Evolutionary conservation across 2,888 invertebrate species (phyloP).

Genomic region (Apamea crenata): DNA sequence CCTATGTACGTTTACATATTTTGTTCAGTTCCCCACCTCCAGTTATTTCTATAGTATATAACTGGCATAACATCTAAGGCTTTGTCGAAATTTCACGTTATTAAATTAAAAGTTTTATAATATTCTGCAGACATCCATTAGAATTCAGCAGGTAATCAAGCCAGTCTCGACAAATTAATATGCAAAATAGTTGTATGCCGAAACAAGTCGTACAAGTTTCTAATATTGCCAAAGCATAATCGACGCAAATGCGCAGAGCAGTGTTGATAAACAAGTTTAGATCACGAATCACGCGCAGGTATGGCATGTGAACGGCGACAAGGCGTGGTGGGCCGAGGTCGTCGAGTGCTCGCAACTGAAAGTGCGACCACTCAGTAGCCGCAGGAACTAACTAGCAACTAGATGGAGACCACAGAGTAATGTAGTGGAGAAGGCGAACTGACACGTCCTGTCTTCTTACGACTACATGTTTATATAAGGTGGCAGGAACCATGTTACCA

Average conservation of each 20-base stretch:
- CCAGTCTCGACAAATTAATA: slow-evolving; percentile 49
- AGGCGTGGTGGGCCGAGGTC: slow-evolving; percentile 84
- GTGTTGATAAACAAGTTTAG: slow-evolving; percentile 82
- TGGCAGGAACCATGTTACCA: background rate
- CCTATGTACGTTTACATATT: background rate
- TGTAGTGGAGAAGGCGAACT: slow-evolving; percentile 20
- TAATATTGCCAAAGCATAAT: slow-evolving; percentile 63
- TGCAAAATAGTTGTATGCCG: slow-evolving; percentile 51
- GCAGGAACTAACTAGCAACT: slow-evolving; percentile 55
- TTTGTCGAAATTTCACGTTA: slow-evolving; percentile 17
- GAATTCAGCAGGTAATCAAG: slow-evolving; percentile 31
- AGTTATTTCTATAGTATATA: slow-evolving; percentile 8
- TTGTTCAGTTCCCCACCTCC: background rate
- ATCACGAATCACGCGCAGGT: slow-evolving; percentile 79
- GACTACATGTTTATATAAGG: no score
- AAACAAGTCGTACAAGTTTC: slow-evolving; percentile 61
- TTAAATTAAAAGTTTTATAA: slow-evolving; percentile 11
- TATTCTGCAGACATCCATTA: slow-evolving; percentile 34
- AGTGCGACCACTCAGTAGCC: slow-evolving; percentile 76
- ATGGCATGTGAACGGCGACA: slow-evolving; percentile 86
- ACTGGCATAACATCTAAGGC: background rate
- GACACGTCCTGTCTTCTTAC: background rate
- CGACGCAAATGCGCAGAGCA: slow-evolving; percentile 56
- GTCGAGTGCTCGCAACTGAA: slow-evolving; percentile 83
- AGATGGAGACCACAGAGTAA: slow-evolving; percentile 21